phyloP scores from a whole-genome alignment of 2,113 vertebrate genomes.

The Sarotherodon lohbergeri region DNA sequence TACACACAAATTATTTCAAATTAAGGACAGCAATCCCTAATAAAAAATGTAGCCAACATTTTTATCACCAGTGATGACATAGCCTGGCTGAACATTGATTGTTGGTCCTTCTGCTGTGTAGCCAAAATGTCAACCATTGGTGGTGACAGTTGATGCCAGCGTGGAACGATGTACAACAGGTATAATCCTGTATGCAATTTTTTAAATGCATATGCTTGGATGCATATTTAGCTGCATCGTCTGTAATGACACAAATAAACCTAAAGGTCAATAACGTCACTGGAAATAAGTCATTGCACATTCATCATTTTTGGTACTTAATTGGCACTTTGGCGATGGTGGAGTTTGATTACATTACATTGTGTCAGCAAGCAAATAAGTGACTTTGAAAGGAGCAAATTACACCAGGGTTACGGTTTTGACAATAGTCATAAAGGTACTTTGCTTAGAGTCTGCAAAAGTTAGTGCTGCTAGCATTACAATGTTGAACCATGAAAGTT shows the following conservation, averaged over 20 bases:
- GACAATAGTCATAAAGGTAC: background rate
- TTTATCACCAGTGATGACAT: background rate
- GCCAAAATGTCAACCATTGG: background rate
- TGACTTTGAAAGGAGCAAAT: background rate
- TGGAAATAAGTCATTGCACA: background rate
- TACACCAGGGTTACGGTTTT: accelerated
- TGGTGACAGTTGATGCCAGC: background rate
- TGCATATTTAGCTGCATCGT: background rate
- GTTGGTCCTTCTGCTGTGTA: background rate
- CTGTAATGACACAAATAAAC: background rate
- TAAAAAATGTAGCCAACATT: background rate
- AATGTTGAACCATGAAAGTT: background rate
- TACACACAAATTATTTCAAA: background rate
- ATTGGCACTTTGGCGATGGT: background rate
- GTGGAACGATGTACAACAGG: no score
- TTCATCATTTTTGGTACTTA: background rate
- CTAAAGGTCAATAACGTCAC: background rate
- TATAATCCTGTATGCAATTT: background rate
- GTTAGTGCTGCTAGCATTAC: background rate
- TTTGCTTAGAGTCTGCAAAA: background rate
- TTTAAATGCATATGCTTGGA: background rate
- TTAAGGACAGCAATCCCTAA: background rate
- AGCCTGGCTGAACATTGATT: background rate
- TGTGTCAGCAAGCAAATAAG: background rate
- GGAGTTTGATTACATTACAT: background rate